A percentile compares a stretch with the other conserved stretches of the same genome.
phyloP scores from a whole-genome alignment of 2,888 invertebrate species.

The Germaria angustata region DNA sequence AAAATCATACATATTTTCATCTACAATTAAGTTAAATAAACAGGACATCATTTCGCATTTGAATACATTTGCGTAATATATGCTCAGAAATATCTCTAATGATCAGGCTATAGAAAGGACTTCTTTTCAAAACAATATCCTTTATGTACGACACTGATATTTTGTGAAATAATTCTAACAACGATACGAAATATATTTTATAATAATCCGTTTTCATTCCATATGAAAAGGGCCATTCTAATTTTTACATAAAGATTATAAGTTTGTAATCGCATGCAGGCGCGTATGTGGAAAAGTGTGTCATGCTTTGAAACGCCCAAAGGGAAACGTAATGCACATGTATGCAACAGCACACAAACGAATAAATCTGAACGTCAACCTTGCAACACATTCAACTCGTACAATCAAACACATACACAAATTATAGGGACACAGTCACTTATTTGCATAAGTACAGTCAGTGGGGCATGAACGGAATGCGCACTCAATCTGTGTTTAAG shows the following conservation, averaged over 20 bases:
- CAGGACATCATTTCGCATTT: no score
- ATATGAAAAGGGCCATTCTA: neutral
- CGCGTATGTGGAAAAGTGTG: neutral
- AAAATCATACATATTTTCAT: no score
- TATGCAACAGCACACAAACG: neutral
- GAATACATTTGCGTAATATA: no score
- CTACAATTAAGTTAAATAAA: no score
- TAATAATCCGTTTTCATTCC: neutral
- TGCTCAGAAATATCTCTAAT: no score
- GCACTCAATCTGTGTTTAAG: neutral
- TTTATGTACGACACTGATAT: no score
- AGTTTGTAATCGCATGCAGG: neutral
- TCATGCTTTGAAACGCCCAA: constrained; percentile 25
- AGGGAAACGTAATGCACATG: neutral
- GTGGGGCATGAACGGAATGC: neutral
- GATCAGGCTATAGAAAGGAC: no score
- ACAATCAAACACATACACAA: neutral
- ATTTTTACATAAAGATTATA: neutral
- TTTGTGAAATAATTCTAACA: no score
- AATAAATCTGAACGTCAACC: neutral
- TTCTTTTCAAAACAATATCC: no score
- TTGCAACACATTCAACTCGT: neutral
- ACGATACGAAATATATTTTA: no score
- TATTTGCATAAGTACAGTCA: neutral
- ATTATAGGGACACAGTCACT: neutral